Evolutionary conservation across 1,140 invertebrate genomes (phyloP).

Genomic region (Ceratitis capitata): DNA sequence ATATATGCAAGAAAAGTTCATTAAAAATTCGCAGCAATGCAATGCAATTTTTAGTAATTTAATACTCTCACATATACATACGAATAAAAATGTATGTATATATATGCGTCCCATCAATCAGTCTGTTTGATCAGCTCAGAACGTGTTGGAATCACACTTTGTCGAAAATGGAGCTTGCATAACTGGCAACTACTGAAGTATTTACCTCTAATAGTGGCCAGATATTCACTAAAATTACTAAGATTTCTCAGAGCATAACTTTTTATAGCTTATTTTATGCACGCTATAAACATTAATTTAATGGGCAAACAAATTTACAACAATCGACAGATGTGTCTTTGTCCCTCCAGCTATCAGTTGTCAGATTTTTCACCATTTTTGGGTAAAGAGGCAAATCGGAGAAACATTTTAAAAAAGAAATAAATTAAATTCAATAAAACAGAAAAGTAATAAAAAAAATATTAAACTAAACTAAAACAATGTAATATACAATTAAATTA

Average conservation of each 20-base stretch:
- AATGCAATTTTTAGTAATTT: background rate
- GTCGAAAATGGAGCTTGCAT: background rate
- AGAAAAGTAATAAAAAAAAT: background rate
- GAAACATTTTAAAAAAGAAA: no score
- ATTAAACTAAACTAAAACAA: no score
- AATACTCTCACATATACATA: no score
- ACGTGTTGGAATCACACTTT: background rate
- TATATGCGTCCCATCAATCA: background rate
- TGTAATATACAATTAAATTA: slow-evolving; percentile 1
- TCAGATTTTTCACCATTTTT: background rate
- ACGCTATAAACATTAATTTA: background rate
- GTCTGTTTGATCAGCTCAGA: background rate
- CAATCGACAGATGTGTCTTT: background rate
- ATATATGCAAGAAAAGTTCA: background rate
- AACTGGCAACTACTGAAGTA: no score
- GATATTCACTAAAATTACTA: no score
- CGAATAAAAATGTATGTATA: no score
- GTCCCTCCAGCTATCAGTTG: background rate
- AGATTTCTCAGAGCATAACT: no score
- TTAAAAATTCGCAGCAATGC: background rate
- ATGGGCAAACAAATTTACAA: background rate
- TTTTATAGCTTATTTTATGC: no score
- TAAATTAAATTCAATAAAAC: background rate
- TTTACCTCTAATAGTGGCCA: no score
- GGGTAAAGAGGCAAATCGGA: background rate